These are phyloP conservation scores for Ptilonorhynchus violaceus DNA, from an alignment of 2,113 vertebrate species.

Conservation along the genomic window DNA sequence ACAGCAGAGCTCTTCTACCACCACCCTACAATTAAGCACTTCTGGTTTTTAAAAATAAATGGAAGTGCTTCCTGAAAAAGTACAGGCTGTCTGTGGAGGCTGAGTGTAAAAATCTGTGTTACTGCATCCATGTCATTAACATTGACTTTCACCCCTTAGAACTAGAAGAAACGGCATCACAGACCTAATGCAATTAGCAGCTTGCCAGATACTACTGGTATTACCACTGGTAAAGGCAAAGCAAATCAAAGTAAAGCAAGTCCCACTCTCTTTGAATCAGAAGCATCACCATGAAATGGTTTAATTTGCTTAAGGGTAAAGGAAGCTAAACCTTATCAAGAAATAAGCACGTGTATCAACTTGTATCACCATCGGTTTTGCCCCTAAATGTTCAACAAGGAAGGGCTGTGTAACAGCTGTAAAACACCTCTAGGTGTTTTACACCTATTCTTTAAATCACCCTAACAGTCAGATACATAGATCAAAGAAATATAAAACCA, in stretches of 20 bases:
- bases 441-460: neutral
- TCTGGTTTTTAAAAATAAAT: neutral
- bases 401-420: neutral
- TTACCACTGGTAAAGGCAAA: neutral
- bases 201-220: neutral
- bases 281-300: neutral
- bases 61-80: neutral
- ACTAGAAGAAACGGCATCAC: neutral
- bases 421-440: neutral
- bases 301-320: neutral
- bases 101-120: neutral
- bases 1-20: neutral
- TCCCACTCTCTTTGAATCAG: neutral
- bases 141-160: neutral
- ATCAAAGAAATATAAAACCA: conserved; percentile 33
- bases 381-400: neutral
- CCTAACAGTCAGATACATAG: neutral
- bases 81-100: neutral
- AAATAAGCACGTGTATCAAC: neutral
- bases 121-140: neutral
- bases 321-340: neutral
- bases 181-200: neutral
- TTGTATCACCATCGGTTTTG: neutral
- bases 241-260: neutral
- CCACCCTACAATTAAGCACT: neutral